Conservation (phyloP, 2,797 vertebrate genomes). For the Miichthys miiuy region DNA sequence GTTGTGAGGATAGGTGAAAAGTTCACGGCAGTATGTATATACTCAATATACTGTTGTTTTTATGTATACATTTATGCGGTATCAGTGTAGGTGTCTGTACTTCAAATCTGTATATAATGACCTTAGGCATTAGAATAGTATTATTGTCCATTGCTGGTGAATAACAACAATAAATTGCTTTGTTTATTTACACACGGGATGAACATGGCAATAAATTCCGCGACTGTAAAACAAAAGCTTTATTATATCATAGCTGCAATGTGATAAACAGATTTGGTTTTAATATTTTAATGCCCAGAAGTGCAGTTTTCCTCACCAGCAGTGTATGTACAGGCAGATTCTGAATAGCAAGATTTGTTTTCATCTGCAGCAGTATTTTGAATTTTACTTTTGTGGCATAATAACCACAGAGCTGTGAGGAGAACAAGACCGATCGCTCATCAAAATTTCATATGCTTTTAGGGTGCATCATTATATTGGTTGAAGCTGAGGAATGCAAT, state of each 20-base stretch:
- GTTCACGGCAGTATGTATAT: background rate
- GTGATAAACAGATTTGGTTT: slow-evolving; percentile 5
- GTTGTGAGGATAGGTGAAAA: background rate
- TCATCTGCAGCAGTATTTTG: slow-evolving; percentile 20
- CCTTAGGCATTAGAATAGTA: background rate
- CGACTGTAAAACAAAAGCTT: background rate
- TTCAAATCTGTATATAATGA: background rate
- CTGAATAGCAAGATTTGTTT: slow-evolving; percentile 9
- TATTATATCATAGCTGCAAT: background rate
- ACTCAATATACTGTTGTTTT: background rate
- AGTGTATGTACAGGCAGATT: background rate
- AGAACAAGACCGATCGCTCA: slow-evolving; percentile 13
- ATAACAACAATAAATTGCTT: background rate
- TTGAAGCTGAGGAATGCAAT: slow-evolving; percentile 15
- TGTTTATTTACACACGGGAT: background rate
- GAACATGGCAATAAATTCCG: background rate
- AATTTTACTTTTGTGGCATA: slow-evolving; percentile 18
- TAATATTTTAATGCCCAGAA: slow-evolving; percentile 19
- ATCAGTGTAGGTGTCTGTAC: background rate
- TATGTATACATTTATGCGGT: background rate
- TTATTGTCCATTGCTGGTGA: background rate
- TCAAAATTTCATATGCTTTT: slow-evolving; percentile 59
- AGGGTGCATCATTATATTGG: slow-evolving; percentile 14
- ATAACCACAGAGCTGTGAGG: slow-evolving; percentile 23
- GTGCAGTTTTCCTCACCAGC: background rate